These are phyloP conservation scores for Phengaris alcon DNA, from an alignment of 2,888 invertebrate species.

Conservation along the genomic window DNA sequence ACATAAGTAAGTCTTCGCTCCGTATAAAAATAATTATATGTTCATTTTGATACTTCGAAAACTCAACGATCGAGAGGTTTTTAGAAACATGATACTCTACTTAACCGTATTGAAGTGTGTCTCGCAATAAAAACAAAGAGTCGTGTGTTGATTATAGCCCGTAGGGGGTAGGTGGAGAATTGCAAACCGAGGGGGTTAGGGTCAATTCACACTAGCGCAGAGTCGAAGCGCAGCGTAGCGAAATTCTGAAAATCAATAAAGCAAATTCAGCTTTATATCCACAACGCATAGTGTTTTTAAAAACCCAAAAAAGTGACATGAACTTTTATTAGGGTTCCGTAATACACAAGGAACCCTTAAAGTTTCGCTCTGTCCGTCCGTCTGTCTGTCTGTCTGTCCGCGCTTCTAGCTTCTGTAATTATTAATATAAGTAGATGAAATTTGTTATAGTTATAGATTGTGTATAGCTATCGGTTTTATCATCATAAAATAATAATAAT, in stretches of 20 bases:
- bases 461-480: no score
- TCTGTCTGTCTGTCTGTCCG: no score
- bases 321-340: no score
- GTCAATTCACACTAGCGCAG: neutral
- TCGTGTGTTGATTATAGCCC: neutral
- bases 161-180: neutral
- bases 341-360: no score
- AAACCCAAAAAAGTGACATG: no score
- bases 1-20: neutral
- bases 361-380: no score
- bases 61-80: neutral
- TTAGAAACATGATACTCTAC: slow-evolving; percentile 8
- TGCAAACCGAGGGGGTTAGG: neutral
- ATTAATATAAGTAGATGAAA: no score
- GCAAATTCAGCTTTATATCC: no score
- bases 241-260: neutral
- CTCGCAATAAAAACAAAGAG: neutral
- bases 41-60: neutral
- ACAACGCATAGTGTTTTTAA: no score
- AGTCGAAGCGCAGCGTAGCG: neutral
- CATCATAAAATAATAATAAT: no score
- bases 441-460: no score
- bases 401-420: no score
- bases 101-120: neutral
- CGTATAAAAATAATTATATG: neutral